Conservation (phyloP, 2,113 vertebrate genomes). For the Monopterus albus region DNA sequence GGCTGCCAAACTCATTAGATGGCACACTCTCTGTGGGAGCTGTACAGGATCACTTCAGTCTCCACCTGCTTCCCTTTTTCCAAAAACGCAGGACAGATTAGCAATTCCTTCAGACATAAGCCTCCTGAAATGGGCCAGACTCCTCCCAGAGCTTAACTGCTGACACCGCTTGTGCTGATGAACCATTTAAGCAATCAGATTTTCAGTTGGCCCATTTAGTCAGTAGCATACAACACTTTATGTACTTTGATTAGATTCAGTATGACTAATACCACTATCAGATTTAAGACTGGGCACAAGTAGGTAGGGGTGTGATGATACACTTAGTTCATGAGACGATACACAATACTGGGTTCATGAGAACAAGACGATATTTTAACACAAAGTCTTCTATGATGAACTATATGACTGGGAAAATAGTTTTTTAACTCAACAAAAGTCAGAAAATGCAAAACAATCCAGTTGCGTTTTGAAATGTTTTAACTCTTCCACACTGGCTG, state of each 20-base stretch:
- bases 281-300: no score
- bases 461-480: no score
- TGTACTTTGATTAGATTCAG: neutral
- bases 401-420: no score
- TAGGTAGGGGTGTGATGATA: no score
- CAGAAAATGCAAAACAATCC: no score
- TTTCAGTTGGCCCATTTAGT: slow-evolving; percentile 2
- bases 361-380: no score
- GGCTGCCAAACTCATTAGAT: slow-evolving; percentile 2
- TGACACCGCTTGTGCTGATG: slow-evolving; percentile 36
- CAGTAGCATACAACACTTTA: no score
- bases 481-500: no score
- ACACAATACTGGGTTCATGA: no score
- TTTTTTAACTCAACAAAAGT: no score
- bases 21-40: neutral
- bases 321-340: no score
- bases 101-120: slow-evolving; percentile 49
- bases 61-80: slow-evolving; percentile 45
- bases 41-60: neutral
- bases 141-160: slow-evolving; percentile 36
- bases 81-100: slow-evolving; percentile 31
- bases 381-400: no score
- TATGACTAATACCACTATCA: neutral
- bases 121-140: slow-evolving; percentile 16
- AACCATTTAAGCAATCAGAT: neutral